Percentiles rank a stretch among this genome's conserved stretches.
phyloP scores from a whole-genome alignment of 1,140 invertebrate species.

The Chrysomallon squamiferum region DNA sequence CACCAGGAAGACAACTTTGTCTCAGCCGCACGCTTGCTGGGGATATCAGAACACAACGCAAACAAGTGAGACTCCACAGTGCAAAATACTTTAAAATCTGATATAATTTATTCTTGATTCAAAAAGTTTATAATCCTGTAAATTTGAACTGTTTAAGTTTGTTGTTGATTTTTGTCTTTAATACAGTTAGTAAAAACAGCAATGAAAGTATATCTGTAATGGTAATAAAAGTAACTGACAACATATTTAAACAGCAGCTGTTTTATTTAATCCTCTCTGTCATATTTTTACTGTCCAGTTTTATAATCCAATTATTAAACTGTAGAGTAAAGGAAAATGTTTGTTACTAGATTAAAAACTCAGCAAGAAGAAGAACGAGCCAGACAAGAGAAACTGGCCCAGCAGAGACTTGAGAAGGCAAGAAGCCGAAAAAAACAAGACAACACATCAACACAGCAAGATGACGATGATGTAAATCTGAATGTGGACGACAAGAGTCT shows the following conservation, averaged over 20 bases:
- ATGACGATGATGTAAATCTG: slow-evolving; percentile 20
- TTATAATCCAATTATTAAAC: too few species aligned
- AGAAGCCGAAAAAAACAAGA: slow-evolving; percentile 26
- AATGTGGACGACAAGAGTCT: slow-evolving; percentile 34
- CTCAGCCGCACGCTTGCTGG: slow-evolving; percentile 47
- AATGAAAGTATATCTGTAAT: too few species aligned
- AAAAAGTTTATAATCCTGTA: too few species aligned
- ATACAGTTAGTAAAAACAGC: too few species aligned
- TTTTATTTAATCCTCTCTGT: too few species aligned
- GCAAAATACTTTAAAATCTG: slow-evolving; percentile 9
- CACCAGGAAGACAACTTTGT: slow-evolving; percentile 51
- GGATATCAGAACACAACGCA: slow-evolving; percentile 29
- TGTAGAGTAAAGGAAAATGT: too few species aligned
- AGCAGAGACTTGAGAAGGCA: slow-evolving; percentile 45
- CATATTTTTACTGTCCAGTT: too few species aligned
- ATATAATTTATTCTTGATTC: too few species aligned
- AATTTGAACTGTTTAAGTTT: too few species aligned
- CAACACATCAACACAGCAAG: not conserved
- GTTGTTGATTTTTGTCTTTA: too few species aligned
- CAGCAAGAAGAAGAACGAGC: slow-evolving; percentile 32
- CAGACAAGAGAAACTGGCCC: slow-evolving; percentile 46
- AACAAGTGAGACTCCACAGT: slow-evolving; percentile 20
- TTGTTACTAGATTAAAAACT: slow-evolving; percentile 13
- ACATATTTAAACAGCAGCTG: too few species aligned
- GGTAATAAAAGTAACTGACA: too few species aligned